Percentiles rank a stretch among this genome's conserved stretches.
Conservation (phyloP, 1,140 invertebrate genomes). For the Artemia franciscana region DNA sequence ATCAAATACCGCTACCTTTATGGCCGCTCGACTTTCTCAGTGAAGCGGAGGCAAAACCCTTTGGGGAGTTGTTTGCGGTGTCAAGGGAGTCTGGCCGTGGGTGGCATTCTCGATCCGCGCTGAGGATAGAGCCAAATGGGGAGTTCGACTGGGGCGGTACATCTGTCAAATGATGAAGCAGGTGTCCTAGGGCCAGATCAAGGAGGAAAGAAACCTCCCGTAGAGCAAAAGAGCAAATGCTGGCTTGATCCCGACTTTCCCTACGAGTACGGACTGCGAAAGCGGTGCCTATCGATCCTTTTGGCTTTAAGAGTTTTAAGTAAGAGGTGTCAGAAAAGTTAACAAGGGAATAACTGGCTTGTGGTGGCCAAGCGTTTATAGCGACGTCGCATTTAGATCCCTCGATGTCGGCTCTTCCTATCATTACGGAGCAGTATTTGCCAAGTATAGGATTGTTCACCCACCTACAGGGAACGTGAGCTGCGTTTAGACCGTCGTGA, state of each 20-base stretch:
- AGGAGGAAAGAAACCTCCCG: slow-evolving; percentile 60
- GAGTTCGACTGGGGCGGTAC: too few species aligned
- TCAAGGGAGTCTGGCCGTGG: slow-evolving; percentile 51
- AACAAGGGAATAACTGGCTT: too few species aligned
- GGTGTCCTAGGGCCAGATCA: slow-evolving; percentile 63
- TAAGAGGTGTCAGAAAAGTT: too few species aligned
- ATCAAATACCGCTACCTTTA: slow-evolving; percentile 47
- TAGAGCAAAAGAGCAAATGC: too few species aligned
- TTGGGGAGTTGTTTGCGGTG: slow-evolving; percentile 8
- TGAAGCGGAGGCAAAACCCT: slow-evolving; percentile 27
- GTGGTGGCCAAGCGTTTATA: too few species aligned
- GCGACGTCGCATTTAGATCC: too few species aligned
- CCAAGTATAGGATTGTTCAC: slow-evolving; percentile 61
- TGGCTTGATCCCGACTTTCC: slow-evolving; percentile 47
- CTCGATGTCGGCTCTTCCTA: too few species aligned
- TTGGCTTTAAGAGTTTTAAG: too few species aligned
- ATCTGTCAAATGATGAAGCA: slow-evolving; percentile 59
- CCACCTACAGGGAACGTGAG: too few species aligned
- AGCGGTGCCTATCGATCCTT: slow-evolving; percentile 54
- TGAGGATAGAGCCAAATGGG: too few species aligned
- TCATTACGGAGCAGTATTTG: slow-evolving; percentile 60
- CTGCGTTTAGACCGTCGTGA: too few species aligned
- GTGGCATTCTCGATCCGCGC: too few species aligned
- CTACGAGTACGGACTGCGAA: slow-evolving; percentile 46
- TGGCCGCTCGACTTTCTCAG: slow-evolving; percentile 40